phyloP scores from a whole-genome alignment of 1,140 invertebrate species.

The Portunus trituberculatus region DNA sequence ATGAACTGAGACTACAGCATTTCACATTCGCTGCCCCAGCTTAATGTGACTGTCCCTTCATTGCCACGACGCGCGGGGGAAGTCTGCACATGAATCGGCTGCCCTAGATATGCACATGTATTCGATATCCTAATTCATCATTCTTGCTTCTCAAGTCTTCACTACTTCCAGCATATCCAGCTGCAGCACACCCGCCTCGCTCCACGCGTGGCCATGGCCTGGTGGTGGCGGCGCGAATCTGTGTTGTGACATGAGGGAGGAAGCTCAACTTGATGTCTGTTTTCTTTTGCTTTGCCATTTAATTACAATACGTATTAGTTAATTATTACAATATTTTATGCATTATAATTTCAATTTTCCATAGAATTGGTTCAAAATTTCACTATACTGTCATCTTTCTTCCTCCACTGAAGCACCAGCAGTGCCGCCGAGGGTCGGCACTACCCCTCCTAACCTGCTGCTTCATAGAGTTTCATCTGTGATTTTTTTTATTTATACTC shows the following conservation, averaged over 20 bases:
- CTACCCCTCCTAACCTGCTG: not conserved
- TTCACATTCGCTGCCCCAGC: not conserved
- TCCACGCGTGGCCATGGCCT: not conserved
- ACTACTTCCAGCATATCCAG: too few species aligned
- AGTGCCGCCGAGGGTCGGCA: not conserved
- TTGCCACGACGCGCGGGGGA: too few species aligned
- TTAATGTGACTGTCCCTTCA: too few species aligned
- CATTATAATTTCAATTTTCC: not conserved
- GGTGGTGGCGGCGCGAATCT: not conserved
- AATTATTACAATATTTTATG: not conserved
- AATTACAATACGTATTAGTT: not conserved
- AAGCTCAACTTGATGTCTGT: not conserved
- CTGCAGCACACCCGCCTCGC: too few species aligned
- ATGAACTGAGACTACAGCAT: not conserved
- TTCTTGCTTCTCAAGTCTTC: too few species aligned
- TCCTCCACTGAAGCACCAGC: not conserved
- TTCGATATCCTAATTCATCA: too few species aligned
- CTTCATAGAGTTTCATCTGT: conserved; percentile 23
- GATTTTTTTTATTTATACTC: conserved; percentile 28
- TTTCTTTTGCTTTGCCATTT: not conserved
- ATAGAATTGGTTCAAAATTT: not conserved
- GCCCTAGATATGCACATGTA: too few species aligned
- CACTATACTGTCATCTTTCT: not conserved
- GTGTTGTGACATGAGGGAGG: not conserved
- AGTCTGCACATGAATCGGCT: too few species aligned